phyloP scores from a whole-genome alignment of 1,140 invertebrate genomes.

The Hyphantria cunea region DNA sequence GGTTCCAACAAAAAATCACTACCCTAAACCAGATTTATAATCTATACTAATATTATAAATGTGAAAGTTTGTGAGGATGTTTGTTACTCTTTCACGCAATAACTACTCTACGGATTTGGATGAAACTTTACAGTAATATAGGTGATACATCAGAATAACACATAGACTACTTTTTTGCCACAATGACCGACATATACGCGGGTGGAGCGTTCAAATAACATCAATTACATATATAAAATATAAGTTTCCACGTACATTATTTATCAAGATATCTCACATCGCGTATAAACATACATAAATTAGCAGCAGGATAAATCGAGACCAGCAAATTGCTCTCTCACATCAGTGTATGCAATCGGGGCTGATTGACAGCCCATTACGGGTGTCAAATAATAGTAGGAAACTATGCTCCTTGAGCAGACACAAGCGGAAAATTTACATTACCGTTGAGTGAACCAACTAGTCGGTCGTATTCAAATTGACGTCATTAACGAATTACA shows the following conservation, averaged over 20 bases:
- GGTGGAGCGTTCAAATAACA: too few species aligned
- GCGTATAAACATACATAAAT: conserved; percentile 25
- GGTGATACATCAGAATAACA: too few species aligned
- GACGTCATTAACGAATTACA: conserved; percentile 44
- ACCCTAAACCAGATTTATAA: too few species aligned
- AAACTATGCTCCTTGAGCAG: conserved; percentile 47
- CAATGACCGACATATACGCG: too few species aligned
- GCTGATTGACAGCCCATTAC: conserved; percentile 53
- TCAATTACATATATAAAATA: too few species aligned
- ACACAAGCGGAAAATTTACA: conserved; percentile 50
- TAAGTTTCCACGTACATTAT: not conserved
- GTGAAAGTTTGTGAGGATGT: too few species aligned
- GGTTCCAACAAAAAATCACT: too few species aligned
- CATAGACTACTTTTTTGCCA: too few species aligned
- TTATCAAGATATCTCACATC: conserved; percentile 17
- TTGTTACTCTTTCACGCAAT: too few species aligned
- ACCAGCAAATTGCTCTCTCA: conserved; percentile 34
- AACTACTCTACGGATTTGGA: too few species aligned
- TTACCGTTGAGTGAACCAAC: conserved; percentile 44
- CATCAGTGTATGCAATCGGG: conserved; percentile 35
- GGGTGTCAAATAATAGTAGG: conserved; percentile 49
- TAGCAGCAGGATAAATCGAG: conserved; percentile 11
- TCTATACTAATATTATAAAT: too few species aligned
- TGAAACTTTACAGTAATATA: too few species aligned
- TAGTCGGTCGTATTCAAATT: conserved; percentile 54